Conservation (phyloP, 2,797 vertebrate species). For the Rhyacichthys aspro region DNA sequence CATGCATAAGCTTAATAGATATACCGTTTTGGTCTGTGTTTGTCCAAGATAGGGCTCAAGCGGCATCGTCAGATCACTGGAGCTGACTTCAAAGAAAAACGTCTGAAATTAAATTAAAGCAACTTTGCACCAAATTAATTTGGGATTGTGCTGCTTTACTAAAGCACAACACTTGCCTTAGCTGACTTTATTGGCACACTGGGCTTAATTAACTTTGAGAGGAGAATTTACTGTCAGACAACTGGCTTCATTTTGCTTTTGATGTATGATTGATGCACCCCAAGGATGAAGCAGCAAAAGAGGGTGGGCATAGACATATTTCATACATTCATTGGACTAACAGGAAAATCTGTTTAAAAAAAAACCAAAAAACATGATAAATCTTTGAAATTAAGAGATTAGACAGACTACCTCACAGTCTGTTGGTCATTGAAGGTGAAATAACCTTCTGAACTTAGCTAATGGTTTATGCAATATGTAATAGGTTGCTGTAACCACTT, state of each 20-base stretch:
- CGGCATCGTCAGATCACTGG: constrained; percentile 11
- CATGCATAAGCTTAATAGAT: background rate
- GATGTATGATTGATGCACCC: constrained; percentile 65
- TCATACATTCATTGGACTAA: too few species aligned
- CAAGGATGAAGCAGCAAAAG: constrained; percentile 24
- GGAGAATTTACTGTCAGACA: constrained; percentile 58
- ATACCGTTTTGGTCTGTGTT: background rate
- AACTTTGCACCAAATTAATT: constrained; percentile 13
- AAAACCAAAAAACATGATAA: too few species aligned
- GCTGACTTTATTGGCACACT: constrained; percentile 43
- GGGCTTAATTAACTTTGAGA: constrained; percentile 62
- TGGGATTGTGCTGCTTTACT: constrained; percentile 9
- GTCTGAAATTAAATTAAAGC: constrained; percentile 6
- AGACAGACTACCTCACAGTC: too few species aligned
- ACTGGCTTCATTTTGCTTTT: constrained; percentile 57
- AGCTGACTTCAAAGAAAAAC: constrained; percentile 28
- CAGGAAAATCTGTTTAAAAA: too few species aligned
- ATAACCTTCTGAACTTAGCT: too few species aligned
- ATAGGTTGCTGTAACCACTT: too few species aligned
- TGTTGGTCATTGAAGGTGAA: too few species aligned
- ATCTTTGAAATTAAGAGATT: too few species aligned
- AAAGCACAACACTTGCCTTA: constrained; percentile 23
- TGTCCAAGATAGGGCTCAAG: constrained; percentile 22
- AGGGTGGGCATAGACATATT: background rate
- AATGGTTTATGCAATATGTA: too few species aligned